Base-by-base conservation (phyloP, 1,140 invertebrate genomes). In the Drosophila lacertosa region DNA sequence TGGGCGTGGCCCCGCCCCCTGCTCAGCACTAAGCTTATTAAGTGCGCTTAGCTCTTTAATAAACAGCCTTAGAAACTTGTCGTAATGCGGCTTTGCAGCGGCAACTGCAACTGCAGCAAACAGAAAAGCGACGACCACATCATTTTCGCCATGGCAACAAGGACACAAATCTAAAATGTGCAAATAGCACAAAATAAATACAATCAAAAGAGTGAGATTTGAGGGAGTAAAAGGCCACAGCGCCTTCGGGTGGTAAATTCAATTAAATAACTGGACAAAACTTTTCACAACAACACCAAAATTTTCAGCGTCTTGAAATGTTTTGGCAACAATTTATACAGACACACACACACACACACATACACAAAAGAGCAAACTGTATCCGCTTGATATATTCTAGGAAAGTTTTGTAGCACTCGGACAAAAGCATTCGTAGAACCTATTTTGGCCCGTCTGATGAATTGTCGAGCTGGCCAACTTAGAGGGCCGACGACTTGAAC, bases 241-340 rank as follows among this genome's bases (percentile, higher is more conserved):
- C 60, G 80, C 81, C 77, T 69, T 86, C 58, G 81, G 68, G 77
- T 81, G 77, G 73, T 59, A 88, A 84, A 84, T 88, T 84, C 81
- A 84, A 84, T 84, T 86, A 84, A 84, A 84, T 86, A 84, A 84
- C 77, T 77, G 77, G 60, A 80, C 58, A 77, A 74, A 84, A 86
- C 40, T 82, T 83, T 84, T 26, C 54, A 54, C 44, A 68, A 80
- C 64, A 76, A 54, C 44, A 68, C 77, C 64, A 76, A 35, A 65
- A 73, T 73, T 65, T 60, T 63, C 78, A 71, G 54, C 74, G 71
- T 84, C 80, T 80, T 86, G 81, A 65, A 86, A 80, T 80, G 72
- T 55, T 71, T 86, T 69, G 32, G 80, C 77, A 84, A 77, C 63
- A 86, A 84, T 84, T 86, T 81, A 74, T 77, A 81, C 45, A 77